Base-by-base conservation (phyloP, 1,140 invertebrate species). In the Bombus polaris region DNA sequence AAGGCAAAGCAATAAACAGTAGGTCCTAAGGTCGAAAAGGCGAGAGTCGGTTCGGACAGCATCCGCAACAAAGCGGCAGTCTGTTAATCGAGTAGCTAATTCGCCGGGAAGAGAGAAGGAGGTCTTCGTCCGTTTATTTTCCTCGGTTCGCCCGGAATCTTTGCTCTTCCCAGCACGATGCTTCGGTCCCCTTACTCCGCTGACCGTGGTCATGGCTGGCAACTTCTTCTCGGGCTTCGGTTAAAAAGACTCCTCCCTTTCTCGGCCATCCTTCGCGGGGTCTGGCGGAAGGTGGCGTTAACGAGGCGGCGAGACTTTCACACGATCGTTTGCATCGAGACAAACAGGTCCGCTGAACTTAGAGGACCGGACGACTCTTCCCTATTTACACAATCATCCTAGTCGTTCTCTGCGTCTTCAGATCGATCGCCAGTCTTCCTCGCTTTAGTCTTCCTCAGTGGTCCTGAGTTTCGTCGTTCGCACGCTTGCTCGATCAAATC, bases 231-330 rank as follows among this genome's bases (percentile, higher is more conserved):
- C 47, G 39, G 77, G 37, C 66, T 72, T 62, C 70, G 68, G 76
- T 80, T 86, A 80, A 77, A 83, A 80, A 83, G 85, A 59, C 76
- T 44, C 73, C 81, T 83, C 75, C 66, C 44, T 68, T 76, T 73
- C 77, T 79, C 42, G 62, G 62, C 70, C 76, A 72, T 70, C 82
- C 65, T 70, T 57, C 37, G 59, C 65, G 77, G 71, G 79, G 83
- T 42, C 80, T 65, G 65, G 65, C 71, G 87, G 85, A 89, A 87
- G 88, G 88, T 89, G 88, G 88, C 81, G 88, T 89, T 89, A 89
- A 89, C 88, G 85, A 89, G 88, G 66, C 88, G 85, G 88, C 88
- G 88, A 89, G 88, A 89, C 88, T 89, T 89, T 89, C 88, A 89
- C 88, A 89, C 88, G 88, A 81, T 88, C 88, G 87, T 79, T 89